These are phyloP conservation scores for Hycleus cichorii DNA, from an alignment of 1,140 invertebrate genomes.

Conservation along the genomic window DNA sequence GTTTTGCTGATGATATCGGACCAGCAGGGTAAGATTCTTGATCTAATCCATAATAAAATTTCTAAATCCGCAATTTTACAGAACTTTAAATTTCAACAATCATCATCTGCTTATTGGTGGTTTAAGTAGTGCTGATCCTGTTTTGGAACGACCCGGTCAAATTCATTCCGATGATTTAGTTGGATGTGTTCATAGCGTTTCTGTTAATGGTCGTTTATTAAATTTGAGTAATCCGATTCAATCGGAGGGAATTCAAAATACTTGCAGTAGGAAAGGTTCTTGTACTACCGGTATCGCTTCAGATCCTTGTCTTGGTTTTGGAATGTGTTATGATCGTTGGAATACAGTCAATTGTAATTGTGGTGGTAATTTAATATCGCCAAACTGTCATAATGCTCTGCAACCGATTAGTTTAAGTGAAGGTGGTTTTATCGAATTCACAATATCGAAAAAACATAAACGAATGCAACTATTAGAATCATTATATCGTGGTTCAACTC, in stretches of 20 bases:
- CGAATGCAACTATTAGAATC: constrained; percentile 76
- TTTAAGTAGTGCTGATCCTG: constrained; percentile 69
- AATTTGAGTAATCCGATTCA: constrained; percentile 71
- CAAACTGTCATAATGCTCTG: constrained; percentile 70
- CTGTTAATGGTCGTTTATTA: constrained; percentile 72
- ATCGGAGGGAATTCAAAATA: constrained; percentile 62
- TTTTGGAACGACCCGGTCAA: constrained; percentile 79
- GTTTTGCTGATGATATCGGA: constrained; percentile 77
- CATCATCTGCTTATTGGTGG: constrained; percentile 82
- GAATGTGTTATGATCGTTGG: constrained; percentile 79
- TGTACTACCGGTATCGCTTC: constrained; percentile 44
- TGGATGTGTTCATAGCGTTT: constrained; percentile 85
- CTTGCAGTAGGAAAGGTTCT: constrained; percentile 61
- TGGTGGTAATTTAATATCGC: constrained; percentile 59
- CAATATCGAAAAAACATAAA: constrained; percentile 74
- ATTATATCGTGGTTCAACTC: constrained; percentile 63
- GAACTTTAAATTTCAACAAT: constrained; percentile 87
- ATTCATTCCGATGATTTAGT: constrained; percentile 86
- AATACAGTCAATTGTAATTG: constrained; percentile 63
- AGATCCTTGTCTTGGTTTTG: constrained; percentile 56
- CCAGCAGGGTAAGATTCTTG: constrained; percentile 63
- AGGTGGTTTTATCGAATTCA: constrained; percentile 71
- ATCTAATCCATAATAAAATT: not conserved
- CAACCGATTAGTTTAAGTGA: constrained; percentile 70
- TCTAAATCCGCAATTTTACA: constrained; percentile 35